Base-by-base conservation (phyloP, 2,888 invertebrate genomes). In the Panzeria rudis region DNA sequence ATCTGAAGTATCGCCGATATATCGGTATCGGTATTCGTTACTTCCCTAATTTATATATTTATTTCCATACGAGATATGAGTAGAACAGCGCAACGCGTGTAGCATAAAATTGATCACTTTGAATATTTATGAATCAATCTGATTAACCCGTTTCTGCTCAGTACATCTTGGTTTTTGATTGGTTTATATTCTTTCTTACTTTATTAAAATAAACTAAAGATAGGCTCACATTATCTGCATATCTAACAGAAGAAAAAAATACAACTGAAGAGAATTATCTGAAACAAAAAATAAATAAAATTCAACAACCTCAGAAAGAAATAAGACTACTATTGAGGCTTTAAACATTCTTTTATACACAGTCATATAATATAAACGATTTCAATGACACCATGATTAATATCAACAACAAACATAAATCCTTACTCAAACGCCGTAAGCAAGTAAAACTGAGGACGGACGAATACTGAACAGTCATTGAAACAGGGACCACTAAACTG, bases 341-440 rank as follows among this genome's bases (percentile, higher is more conserved):
- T 73, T 56, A 61, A 73, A 64, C 68, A 62, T 76, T 71, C 76
- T 56, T n/a, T 64, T 71, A 68, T 69, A 71, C 50, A 72, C 56
- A 77, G 66, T 72, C 71, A 61, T 84, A 84, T 69, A 73, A 75
- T 50, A 85, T 90, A 90, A 90, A 90, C 90, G 89, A 91, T 90
- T 90, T 89, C 90, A 91, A 90, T 90, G 91, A 91, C 91, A 91
- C 91, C 89, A 90, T 90, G 90, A 90, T 90, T 90, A 91, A 91
- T 90, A 90, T 91, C 89, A 91, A 89, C 86, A 83, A 86, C 88
- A 86, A 88, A 87, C 87, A 89, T 88, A 86, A 83, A 86, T 86
- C 83, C 83, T 77, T 15, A 50, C 72, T 69, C 71, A 83, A 83
- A 80, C 66, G 86, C 83, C 78, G 44, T 80, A 61, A 73, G 59